Evolutionary conservation across 2,797 vertebrate genomes (phyloP), one percentile per base, ranked within the genome.

Genomic region (Setipinna tenuifilis): DNA sequence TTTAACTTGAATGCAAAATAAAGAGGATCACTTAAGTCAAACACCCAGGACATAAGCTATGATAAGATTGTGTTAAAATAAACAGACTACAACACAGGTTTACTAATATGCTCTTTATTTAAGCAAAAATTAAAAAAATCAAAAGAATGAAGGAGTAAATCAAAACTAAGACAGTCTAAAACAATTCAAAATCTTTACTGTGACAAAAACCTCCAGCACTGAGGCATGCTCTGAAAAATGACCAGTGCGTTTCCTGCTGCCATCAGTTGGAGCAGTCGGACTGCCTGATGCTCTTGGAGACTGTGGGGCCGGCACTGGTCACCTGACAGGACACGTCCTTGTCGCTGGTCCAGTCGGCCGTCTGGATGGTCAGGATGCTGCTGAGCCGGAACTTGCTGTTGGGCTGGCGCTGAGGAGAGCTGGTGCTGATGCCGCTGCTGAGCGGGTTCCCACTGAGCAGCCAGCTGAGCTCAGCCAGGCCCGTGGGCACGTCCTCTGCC

Each of bases 381-480:
- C 92, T 95, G 86, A 94, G 89, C 21, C 89, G 86, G 89, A 92
- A 94, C 84, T 88, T 92, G 54, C 91, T 87, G 88, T 93, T 93
- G 65, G 88, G 54, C 83, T 90, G 89, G 81, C 87, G 86, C 75
- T 89, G 87, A 83, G 91, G 86, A 10, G 87, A 80, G 89, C 93
- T 91, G 88, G 87, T 94, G n/a, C 86, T 90, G 87, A 93, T 84
- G 82, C 86, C 92, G 41, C 80, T 87, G 86, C 82, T 90, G 82
- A 93, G 88, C 85, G 90, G 86, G 87, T 41, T 90, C 87, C 92
- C 93, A 85, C 0, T 88, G 86, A 89, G 57, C 75, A 86, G 89
- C 93, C 93, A 95, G 91, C 83, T 92, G 23, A 94, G 90, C 48
- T 93, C 90, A 86, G 84, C 92, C 80, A 92, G 92, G 78, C 81